Evolutionary conservation across 2,888 invertebrate genomes (phyloP), one percentile per base, ranked within the genome.

Genomic region (Phortica magna): DNA sequence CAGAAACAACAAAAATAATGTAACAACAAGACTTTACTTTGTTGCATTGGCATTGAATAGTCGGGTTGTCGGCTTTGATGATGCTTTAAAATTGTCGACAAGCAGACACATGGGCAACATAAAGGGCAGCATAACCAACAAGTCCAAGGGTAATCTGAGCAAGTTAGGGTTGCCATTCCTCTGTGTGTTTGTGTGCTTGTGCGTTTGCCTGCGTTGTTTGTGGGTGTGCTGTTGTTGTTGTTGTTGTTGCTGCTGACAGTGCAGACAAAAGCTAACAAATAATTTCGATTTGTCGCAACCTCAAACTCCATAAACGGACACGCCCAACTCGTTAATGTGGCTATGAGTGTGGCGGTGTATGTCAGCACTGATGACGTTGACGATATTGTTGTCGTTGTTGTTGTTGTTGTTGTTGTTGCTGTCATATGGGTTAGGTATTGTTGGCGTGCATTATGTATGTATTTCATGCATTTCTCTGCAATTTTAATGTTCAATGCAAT

Each of bases 11-110:
- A 67, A 68, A 9, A 68, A 68, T 43, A 68, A 68, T 68, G 19
- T 39, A 41, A 61, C 17, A 14, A 67, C 67, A 41, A 67, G 42
- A 67, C 53, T 31, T 41, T n/a, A 67, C 42, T 67, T 39, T 59
- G 73, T 14, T 73, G 42, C 59, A 22, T 14, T 57, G 57, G 57
- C 7, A 39, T 61, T 39, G 41, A 17, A 19, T n/a, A 42, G 61
- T 22, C 10, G 42, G 70, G n/a, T 14, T 48, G 61, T 48, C 12
- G 48, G 31, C 61, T 61, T 59, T 22, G 61, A 61, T 61, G 73
- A 64, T 73, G 73, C 73, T 73, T 64, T 61, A 64, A 73, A 73
- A 61, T 73, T 73, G 61, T 73, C 73, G 43, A 73, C 73, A 74
- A n/a, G 48, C 14, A 43, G 2, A 41, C 17, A 64, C 17, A 64